phyloP scores from a whole-genome alignment of 1,140 invertebrate genomes.

The Ceratoteleas bidentatus region DNA sequence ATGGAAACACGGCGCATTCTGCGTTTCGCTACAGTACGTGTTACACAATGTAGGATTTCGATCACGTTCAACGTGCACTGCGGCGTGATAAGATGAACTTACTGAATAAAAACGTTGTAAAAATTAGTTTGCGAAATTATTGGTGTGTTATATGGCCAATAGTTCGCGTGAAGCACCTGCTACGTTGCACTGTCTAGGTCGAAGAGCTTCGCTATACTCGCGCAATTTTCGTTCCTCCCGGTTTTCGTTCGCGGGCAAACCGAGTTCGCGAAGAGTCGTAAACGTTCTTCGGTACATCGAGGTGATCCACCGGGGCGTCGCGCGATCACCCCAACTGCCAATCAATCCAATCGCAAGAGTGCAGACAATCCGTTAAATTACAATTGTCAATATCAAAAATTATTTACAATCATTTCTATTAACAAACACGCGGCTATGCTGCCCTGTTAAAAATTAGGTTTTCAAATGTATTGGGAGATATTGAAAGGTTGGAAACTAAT shows the following conservation, averaged over 20 bases:
- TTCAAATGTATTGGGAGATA: too few species aligned
- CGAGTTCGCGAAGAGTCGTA: too few species aligned
- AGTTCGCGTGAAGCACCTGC: slow-evolving; percentile 60
- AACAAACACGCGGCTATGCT: not conserved
- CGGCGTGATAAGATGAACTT: slow-evolving; percentile 40
- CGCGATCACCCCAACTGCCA: too few species aligned
- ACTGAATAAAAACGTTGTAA: slow-evolving; percentile 56
- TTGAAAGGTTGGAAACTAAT: too few species aligned
- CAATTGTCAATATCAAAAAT: too few species aligned
- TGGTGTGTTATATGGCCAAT: slow-evolving; percentile 58
- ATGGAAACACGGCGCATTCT: slow-evolving; percentile 45
- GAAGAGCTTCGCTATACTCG: slow-evolving; percentile 28
- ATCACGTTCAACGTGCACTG: slow-evolving; percentile 57
- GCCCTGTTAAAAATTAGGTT: slow-evolving; percentile 10
- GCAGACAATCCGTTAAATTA: too few species aligned
- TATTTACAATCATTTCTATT: too few species aligned
- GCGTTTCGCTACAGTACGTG: slow-evolving; percentile 35
- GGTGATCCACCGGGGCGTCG: too few species aligned
- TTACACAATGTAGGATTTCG: slow-evolving; percentile 54
- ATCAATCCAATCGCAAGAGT: too few species aligned
- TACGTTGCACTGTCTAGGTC: slow-evolving; percentile 54
- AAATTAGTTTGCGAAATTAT: slow-evolving; percentile 63
- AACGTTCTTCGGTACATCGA: too few species aligned
- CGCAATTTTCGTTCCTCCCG: slow-evolving; percentile 11
- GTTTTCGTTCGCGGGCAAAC: too few species aligned